These are phyloP conservation scores for Brachyistius frenatus DNA, from an alignment of 2,113 vertebrate species.

Conservation along the genomic window DNA sequence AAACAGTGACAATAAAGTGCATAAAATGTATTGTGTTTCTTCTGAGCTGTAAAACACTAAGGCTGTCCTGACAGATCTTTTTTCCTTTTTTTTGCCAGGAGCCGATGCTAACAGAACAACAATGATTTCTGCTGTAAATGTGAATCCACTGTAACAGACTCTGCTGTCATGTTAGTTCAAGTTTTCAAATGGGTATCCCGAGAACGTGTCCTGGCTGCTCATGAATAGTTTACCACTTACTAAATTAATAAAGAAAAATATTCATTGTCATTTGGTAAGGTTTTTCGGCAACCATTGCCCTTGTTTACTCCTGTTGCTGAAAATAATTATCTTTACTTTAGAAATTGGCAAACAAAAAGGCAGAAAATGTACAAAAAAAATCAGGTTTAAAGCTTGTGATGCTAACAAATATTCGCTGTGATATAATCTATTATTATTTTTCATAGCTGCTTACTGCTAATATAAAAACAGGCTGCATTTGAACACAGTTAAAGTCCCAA, in stretches of 20 bases:
- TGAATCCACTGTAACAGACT: conserved; percentile 20
- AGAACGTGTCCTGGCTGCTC: conserved; percentile 13
- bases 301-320: not conserved
- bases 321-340: too few species aligned
- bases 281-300: not conserved
- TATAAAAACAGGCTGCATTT: too few species aligned
- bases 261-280: not conserved
- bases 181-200: conserved; percentile 10
- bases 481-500: too few species aligned
- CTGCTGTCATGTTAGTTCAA: conserved; percentile 27
- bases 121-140: conserved; percentile 38
- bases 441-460: too few species aligned
- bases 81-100: conserved; percentile 29
- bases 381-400: too few species aligned
- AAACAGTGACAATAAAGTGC: conserved; percentile 52
- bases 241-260: conserved; percentile 25
- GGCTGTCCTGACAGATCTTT: conserved; percentile 52
- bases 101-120: conserved; percentile 44
- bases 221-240: conserved; percentile 43
- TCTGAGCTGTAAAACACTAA: conserved; percentile 58
- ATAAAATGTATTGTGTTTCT: conserved; percentile 50
- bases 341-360: too few species aligned
- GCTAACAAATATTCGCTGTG: too few species aligned
- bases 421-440: too few species aligned
- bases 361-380: too few species aligned